Percentiles rank a stretch among this genome's conserved stretches.
phyloP scores from a whole-genome alignment of 2,888 invertebrate genomes.

The Orchesellides sinensis region DNA sequence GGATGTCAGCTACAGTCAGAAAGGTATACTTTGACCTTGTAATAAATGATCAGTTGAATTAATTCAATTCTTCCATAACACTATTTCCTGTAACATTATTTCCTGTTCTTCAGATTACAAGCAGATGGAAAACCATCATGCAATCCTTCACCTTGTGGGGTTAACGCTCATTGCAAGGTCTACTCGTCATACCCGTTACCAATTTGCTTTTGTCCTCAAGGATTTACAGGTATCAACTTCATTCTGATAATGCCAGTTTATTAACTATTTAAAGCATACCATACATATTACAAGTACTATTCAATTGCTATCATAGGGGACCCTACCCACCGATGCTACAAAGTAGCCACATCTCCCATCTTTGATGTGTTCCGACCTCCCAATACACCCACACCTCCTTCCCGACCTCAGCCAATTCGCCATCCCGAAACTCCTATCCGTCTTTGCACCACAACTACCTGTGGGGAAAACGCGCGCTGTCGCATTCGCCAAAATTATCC shows the following conservation, averaged over 20 bases:
- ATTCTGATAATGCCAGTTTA: not conserved
- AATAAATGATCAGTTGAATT: not conserved
- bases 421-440: conserved; percentile 5
- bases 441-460: conserved; percentile 79
- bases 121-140: conserved; percentile 37
- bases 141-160: conserved; percentile 44
- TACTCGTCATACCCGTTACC: conserved; percentile 41
- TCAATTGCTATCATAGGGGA: conserved; percentile 28
- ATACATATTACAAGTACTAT: not conserved
- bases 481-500: conserved; percentile 79
- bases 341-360: conserved; percentile 23
- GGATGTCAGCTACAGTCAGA: conserved; percentile 45
- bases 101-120: not conserved
- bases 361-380: conserved; percentile 47
- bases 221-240: conserved; percentile 46
- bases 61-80: not conserved
- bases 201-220: conserved; percentile 41
- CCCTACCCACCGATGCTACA: conserved; percentile 47
- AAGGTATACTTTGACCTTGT: not conserved
- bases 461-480: conserved; percentile 85
- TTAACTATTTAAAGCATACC: not conserved
- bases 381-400: not conserved
- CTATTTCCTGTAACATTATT: not conserved
- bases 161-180: conserved; percentile 36
- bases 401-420: not conserved